A percentile compares a stretch with the other conserved stretches of the same genome.
phyloP scores from a whole-genome alignment of 1,140 invertebrate genomes.

The Nylanderia fulva region DNA sequence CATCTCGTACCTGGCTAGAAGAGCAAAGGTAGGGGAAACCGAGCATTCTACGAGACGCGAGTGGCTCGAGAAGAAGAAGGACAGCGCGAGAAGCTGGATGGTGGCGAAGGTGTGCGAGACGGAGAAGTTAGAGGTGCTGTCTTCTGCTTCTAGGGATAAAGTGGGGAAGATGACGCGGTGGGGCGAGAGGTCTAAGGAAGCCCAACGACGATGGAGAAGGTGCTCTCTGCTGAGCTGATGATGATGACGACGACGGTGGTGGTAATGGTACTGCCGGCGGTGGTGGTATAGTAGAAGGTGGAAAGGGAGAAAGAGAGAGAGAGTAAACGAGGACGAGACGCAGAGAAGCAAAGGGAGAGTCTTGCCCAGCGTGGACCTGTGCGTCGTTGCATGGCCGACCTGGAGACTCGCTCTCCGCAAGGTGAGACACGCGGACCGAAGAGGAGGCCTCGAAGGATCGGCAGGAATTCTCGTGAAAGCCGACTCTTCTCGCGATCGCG shows the following conservation, averaged over 20 bases:
- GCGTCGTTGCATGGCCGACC: slow-evolving; percentile 82
- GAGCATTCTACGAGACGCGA: slow-evolving; percentile 62
- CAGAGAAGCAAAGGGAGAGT: slow-evolving; percentile 70
- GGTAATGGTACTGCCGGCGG: slow-evolving; percentile 57
- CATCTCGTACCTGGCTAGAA: slow-evolving; percentile 78
- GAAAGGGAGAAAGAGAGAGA: slow-evolving; percentile 69
- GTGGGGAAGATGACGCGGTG: slow-evolving; percentile 14
- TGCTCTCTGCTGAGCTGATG: slow-evolving; percentile 57
- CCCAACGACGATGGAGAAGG: slow-evolving; percentile 67
- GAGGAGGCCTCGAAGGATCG: slow-evolving; percentile 74
- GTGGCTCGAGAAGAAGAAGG: slow-evolving; percentile 40
- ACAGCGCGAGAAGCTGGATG: slow-evolving; percentile 29
- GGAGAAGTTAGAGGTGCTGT: slow-evolving; percentile 64
- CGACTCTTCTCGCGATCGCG: slow-evolving; percentile 65
- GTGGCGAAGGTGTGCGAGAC: slow-evolving; percentile 38
- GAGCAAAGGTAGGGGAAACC: slow-evolving; percentile 73
- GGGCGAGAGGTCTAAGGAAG: slow-evolving; percentile 58
- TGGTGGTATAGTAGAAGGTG: slow-evolving; percentile 71
- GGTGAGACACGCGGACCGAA: slow-evolving; percentile 85
- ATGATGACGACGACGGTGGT: slow-evolving; percentile 63
- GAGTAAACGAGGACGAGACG: slow-evolving; percentile 59
- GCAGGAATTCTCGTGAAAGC: slow-evolving; percentile 74
- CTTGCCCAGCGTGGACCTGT: slow-evolving; percentile 83
- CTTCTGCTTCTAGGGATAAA: slow-evolving; percentile 52
- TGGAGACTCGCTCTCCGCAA: slow-evolving; percentile 85